These are phyloP conservation scores for Lepeophtheirus nordmannii DNA, from an alignment of 2,888 invertebrate species.

Conservation along the genomic window DNA sequence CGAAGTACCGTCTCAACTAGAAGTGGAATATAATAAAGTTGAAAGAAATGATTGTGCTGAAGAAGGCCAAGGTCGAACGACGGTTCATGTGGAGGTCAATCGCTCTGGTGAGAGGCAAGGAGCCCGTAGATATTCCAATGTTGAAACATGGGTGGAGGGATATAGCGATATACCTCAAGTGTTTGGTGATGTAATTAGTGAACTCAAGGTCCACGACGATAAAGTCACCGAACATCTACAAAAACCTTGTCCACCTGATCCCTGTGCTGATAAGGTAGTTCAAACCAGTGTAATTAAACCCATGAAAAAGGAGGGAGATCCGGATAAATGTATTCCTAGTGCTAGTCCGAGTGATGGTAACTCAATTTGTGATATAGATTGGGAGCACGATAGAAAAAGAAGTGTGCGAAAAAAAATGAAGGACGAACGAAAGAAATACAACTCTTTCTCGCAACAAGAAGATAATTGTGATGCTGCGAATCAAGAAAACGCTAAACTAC, in stretches of 20 bases:
- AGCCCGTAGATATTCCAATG: slow-evolving; percentile 2
- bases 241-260: neutral
- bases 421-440: too few species aligned
- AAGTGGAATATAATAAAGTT: neutral
- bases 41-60: neutral
- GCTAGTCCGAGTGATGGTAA: neutral
- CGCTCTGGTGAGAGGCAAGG: neutral
- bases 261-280: too few species aligned
- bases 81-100: neutral
- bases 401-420: too few species aligned
- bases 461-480: too few species aligned
- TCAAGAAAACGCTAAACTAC: too few species aligned
- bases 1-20: neutral
- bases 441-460: neutral
- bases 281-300: too few species aligned
- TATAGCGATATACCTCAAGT: neutral
- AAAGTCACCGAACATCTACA: neutral
- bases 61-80: neutral
- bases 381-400: neutral
- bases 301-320: too few species aligned
- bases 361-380: neutral
- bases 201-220: neutral
- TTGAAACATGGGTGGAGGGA: neutral
- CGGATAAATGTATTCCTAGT: neutral
- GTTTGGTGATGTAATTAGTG: neutral